Evolutionary conservation across 1,140 invertebrate genomes (phyloP).

Genomic region (Drosophila baimaii): DNA sequence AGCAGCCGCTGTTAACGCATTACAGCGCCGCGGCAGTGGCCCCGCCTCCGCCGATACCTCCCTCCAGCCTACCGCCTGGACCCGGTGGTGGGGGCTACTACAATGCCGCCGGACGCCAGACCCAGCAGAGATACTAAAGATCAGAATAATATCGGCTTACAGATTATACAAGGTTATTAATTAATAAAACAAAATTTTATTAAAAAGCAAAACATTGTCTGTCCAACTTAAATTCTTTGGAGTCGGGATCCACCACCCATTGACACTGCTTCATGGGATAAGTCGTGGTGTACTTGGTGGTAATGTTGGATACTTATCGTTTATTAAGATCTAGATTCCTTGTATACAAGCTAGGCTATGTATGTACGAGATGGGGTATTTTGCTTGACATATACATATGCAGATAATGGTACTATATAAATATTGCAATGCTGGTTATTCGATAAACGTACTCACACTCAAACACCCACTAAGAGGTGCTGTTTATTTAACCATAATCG

Average conservation of each 20-base stretch:
- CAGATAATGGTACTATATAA: slow-evolving; percentile 59
- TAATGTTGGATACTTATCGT: slow-evolving; percentile 59
- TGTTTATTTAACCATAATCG: slow-evolving; percentile 11
- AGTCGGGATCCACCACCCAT: background rate
- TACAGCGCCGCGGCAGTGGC: slow-evolving; percentile 47
- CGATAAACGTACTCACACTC: slow-evolving; percentile 57
- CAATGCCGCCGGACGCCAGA: slow-evolving; percentile 42
- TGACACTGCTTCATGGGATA: background rate
- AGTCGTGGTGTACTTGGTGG: background rate
- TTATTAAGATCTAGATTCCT: slow-evolving; percentile 40
- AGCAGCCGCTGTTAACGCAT: slow-evolving; percentile 59
- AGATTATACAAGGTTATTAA: slow-evolving; percentile 49
- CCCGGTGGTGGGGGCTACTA: slow-evolving; percentile 53
- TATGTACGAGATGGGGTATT: slow-evolving; percentile 57
- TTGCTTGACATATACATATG: slow-evolving; percentile 42
- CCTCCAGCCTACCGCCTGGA: slow-evolving; percentile 36
- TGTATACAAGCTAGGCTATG: slow-evolving; percentile 73
- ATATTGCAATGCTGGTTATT: slow-evolving; percentile 73
- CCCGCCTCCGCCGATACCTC: slow-evolving; percentile 66
- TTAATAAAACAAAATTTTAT: slow-evolving; percentile 80
- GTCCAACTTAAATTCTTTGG: slow-evolving; percentile 3
- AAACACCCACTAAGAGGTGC: slow-evolving; percentile 14
- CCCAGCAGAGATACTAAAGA: slow-evolving; percentile 64
- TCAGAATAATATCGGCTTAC: slow-evolving; percentile 1
- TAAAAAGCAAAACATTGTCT: slow-evolving; percentile 50